Conservation (phyloP, 2,113 vertebrate genomes). For the Platysteira castanea region DNA sequence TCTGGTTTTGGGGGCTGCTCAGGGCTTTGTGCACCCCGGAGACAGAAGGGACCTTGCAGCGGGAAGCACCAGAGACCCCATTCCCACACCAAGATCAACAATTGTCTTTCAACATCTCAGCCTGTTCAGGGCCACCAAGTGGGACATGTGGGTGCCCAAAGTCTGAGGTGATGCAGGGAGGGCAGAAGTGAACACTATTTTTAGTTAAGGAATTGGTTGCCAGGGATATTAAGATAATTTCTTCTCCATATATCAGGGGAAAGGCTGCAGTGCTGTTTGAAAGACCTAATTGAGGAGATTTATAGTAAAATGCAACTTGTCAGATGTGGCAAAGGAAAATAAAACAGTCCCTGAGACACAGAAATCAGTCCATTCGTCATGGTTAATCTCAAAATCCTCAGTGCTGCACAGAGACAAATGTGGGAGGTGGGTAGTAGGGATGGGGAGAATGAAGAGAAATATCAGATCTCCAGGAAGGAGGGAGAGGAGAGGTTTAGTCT, state of each 20-base stretch:
- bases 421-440: neutral
- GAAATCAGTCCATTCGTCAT: conserved; percentile 49
- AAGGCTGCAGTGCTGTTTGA: conserved; percentile 1
- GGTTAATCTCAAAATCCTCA: neutral
- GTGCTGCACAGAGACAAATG: fast-evolving
- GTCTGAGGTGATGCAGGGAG: neutral
- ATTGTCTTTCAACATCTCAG: neutral
- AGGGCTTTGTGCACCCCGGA: neutral
- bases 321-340: conserved; percentile 35
- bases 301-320: conserved; percentile 65
- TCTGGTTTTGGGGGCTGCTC: neutral
- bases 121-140: neutral
- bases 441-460: conserved; percentile 2
- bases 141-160: neutral
- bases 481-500: neutral
- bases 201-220: conserved; percentile 55
- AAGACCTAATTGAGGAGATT: conserved; percentile 66
- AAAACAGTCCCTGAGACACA: neutral
- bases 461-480: neutral
- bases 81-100: neutral
- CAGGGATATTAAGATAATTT: conserved; percentile 60
- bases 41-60: neutral
- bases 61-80: neutral
- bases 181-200: conserved; percentile 33
- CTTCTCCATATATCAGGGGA: conserved; percentile 33